Percentiles rank a stretch among this genome's conserved stretches.
Evolutionary conservation across 2,888 invertebrate genomes (phyloP).

Genomic region (Ptilodon capucinus): DNA sequence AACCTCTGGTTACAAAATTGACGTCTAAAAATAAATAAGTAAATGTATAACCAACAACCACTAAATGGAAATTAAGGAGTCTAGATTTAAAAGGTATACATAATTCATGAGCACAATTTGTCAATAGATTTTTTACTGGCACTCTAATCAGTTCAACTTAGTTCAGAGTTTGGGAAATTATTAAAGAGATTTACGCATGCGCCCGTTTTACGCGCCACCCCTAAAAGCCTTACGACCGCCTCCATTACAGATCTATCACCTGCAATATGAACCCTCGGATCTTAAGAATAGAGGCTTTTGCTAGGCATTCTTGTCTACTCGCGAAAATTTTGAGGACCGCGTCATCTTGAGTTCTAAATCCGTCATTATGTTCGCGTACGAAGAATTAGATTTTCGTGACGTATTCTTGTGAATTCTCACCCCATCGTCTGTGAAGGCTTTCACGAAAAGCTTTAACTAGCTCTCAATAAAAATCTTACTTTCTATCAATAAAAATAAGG

Average conservation of each 20-base stretch:
- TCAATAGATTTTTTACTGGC: constrained; percentile 24
- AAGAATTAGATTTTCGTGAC: constrained; percentile 76
- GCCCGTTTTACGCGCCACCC: constrained; percentile 79
- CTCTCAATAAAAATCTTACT: constrained; percentile 35
- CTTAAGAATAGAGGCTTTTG: constrained; percentile 55
- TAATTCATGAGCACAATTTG: constrained; percentile 15
- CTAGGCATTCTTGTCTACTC: constrained; percentile 48
- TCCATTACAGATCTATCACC: constrained; percentile 56
- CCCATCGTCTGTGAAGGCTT: constrained; percentile 36
- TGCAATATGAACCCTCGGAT: constrained; percentile 70
- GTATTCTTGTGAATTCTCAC: constrained; percentile 56
- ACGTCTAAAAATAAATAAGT: neutral
- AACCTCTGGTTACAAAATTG: no score
- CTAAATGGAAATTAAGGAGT: neutral
- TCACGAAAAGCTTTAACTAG: no score
- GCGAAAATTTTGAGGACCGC: constrained; percentile 58
- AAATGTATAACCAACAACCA: neutral
- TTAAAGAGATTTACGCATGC: constrained; percentile 75
- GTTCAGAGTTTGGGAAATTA: constrained; percentile 65
- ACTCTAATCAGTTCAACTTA: constrained; percentile 43
- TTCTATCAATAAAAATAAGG: constrained; percentile 36
- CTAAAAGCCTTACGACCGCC: constrained; percentile 80
- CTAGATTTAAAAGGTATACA: neutral
- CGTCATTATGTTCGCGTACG: constrained; percentile 74
- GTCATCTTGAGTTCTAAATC: constrained; percentile 73